Conservation (phyloP, 2,113 vertebrate species). For the Marmota monax region DNA sequence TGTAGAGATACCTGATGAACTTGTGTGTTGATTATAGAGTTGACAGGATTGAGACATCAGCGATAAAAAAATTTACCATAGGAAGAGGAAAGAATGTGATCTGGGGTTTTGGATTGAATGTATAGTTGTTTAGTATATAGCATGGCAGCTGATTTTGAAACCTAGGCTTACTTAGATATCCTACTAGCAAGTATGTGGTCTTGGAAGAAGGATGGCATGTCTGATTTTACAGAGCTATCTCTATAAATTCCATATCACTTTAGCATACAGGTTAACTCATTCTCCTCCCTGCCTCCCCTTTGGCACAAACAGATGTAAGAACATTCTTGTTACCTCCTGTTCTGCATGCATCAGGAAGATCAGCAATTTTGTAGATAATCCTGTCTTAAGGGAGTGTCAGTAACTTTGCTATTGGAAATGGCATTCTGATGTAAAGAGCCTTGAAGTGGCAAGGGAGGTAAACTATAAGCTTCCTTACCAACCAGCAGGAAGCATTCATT, state of each 20-base stretch:
- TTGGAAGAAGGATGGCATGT: background rate
- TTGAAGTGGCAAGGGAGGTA: background rate
- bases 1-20: background rate
- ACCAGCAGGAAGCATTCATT: background rate
- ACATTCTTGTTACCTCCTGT: background rate
- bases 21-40: background rate
- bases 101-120: background rate
- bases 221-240: background rate
- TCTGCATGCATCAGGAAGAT: background rate
- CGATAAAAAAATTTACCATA: background rate
- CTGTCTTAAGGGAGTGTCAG: background rate
- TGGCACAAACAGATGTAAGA: background rate
- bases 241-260: constrained; percentile 21
- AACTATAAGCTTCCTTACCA: background rate
- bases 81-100: background rate
- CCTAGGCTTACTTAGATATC: background rate
- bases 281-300: background rate
- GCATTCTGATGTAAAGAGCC: background rate
- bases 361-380: background rate
- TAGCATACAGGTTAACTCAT: background rate
- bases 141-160: background rate
- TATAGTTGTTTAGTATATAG: background rate
- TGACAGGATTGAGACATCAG: background rate
- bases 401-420: background rate
- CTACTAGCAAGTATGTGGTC: background rate